Evolutionary conservation across 2,888 invertebrate species (phyloP), one percentile per base, ranked within the genome.

Genomic region (Nebria brevicollis): DNA sequence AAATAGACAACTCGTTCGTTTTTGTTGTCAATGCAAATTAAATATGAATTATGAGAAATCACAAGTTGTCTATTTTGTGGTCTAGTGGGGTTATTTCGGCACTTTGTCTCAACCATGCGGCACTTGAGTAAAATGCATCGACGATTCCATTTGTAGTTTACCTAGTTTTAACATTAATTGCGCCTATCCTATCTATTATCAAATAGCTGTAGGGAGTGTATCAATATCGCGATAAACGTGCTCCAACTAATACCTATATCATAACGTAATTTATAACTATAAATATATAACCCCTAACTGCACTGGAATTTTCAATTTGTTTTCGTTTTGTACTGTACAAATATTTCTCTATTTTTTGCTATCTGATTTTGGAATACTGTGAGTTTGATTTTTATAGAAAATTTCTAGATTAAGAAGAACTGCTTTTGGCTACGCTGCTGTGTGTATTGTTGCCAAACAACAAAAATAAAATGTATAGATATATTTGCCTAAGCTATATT

Each of bases 131-230:
- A 43, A 43, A 54, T 13, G 54, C 54, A 54, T 11, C 34, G 54
- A 43, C 43, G 10, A 54, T 11, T 13, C 54, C 13, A 54, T 8
- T 54, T 13, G 8, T 0, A 54, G 54, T 54, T 54, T 54, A 13
- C 54, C 11, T 34, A 34, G 34, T 34, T 11, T 54, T 54, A 54
- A 8, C 42, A n/a, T 73, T 73, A 73, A 73, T 73, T 73, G 73
- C 73, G 73, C n/a, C 34, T n/a, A 73, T 26, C 26, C 42, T 41
- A 73, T 73, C 42, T 41, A 73, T 73, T 41, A 73, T 73, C 73
- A 73, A 41, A 73, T 73, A 41, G 73, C 73, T 41, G 73, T 15
- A 26, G 73, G 73, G 73, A 15, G 42, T 70, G 42, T 73, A 11
- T 26, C 73, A 41, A 73, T 73, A 73, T 70, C 68, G 68, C 68